Percentiles rank a stretch among this genome's conserved stretches.
Conservation (phyloP, 2,888 invertebrate genomes). For the Mythimna vitellina region DNA sequence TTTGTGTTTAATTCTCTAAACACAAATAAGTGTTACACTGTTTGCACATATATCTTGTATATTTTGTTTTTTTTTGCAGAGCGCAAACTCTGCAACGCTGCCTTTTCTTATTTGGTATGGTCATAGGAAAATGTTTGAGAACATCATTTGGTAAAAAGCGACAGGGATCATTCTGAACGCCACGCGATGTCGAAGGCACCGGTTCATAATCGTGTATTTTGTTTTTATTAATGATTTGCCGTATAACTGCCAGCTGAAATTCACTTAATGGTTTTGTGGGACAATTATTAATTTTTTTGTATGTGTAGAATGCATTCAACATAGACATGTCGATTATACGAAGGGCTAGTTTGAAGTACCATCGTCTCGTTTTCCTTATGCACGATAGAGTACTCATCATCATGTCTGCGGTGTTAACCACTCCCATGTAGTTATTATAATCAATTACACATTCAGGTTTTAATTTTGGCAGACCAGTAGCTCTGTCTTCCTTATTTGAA, state of each 20-base stretch:
- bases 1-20: too few species aligned
- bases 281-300: background rate
- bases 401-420: background rate
- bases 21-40: background rate
- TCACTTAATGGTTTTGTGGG: background rate
- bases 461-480: background rate
- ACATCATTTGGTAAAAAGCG: background rate
- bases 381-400: background rate
- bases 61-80: background rate
- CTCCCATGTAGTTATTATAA: background rate
- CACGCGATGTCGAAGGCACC: background rate
- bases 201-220: too few species aligned
- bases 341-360: background rate
- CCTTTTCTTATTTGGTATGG: background rate
- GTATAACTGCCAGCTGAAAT: background rate
- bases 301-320: background rate
- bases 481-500: background rate
- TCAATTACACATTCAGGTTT: background rate
- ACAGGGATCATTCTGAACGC: background rate
- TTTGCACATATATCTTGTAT: background rate
- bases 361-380: background rate
- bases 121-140: background rate
- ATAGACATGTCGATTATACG: background rate
- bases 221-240: background rate
- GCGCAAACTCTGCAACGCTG: background rate